Conservation (phyloP, 1,140 invertebrate species). For the Lepidurus couesii region DNA sequence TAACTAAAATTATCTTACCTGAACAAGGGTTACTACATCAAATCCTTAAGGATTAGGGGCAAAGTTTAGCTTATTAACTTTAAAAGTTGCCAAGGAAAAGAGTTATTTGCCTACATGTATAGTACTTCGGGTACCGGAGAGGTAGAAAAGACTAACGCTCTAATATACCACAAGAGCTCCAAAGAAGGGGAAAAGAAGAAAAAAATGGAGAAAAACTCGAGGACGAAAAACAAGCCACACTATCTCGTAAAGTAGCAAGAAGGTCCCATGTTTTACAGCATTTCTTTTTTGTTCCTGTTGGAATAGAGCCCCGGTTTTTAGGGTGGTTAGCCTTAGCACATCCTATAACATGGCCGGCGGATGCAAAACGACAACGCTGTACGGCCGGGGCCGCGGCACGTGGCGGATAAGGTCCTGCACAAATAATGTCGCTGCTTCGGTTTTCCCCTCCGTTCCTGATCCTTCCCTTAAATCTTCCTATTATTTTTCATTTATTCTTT, state of each 20-base stretch:
- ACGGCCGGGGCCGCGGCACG: neutral
- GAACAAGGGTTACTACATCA: too few relatives aligned
- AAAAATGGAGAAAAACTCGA: neutral
- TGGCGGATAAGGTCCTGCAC: neutral
- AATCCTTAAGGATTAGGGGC: too few relatives aligned
- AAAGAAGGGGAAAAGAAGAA: neutral
- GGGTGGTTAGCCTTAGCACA: conserved; percentile 11
- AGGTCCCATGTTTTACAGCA: neutral
- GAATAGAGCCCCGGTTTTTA: neutral
- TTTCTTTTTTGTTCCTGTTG: neutral
- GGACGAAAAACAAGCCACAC: neutral
- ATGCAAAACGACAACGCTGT: neutral
- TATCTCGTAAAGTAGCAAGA: conserved; percentile 5
- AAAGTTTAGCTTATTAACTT: too few relatives aligned
- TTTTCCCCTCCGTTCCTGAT: neutral
- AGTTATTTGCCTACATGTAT: too few relatives aligned
- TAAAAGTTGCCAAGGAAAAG: too few relatives aligned
- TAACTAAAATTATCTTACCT: too few relatives aligned
- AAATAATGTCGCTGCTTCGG: neutral
- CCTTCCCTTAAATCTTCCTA: conserved; percentile 11
- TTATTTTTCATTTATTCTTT: neutral
- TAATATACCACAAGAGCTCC: too few relatives aligned
- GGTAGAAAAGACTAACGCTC: too few relatives aligned
- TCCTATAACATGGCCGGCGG: neutral
- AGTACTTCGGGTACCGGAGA: too few relatives aligned